These are phyloP conservation scores for Cebidichthys violaceus DNA, from an alignment of 2,113 vertebrate genomes.

Conservation along the genomic window DNA sequence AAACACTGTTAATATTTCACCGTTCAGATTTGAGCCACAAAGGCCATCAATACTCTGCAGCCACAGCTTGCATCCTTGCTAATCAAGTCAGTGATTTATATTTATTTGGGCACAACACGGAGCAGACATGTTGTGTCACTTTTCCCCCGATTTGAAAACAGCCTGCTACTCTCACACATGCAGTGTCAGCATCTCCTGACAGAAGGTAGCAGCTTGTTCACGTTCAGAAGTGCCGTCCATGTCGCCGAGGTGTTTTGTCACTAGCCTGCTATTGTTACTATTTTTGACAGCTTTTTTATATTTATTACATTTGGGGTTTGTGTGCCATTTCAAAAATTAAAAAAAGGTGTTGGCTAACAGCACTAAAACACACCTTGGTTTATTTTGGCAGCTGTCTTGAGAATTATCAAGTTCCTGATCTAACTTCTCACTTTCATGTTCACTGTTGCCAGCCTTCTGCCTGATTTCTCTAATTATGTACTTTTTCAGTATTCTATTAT, in stretches of 20 bases:
- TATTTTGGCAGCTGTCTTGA: background rate
- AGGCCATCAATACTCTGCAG: background rate
- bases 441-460: background rate
- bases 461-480: background rate
- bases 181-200: slow-evolving; percentile 11
- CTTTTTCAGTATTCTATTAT: background rate
- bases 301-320: background rate
- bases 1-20: background rate
- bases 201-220: slow-evolving; percentile 16
- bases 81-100: too few relatives aligned
- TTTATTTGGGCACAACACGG: background rate
- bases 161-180: background rate
- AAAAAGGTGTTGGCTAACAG: background rate
- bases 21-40: background rate
- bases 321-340: background rate
- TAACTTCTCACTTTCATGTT: background rate
- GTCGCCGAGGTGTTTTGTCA: background rate
- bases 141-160: background rate
- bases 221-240: background rate
- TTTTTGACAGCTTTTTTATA: background rate
- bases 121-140: background rate
- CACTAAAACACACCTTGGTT: background rate
- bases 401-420: background rate
- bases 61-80: background rate
- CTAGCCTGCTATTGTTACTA: background rate